phyloP scores from a whole-genome alignment of 2,888 invertebrate genomes.

The Agrochola lota region DNA sequence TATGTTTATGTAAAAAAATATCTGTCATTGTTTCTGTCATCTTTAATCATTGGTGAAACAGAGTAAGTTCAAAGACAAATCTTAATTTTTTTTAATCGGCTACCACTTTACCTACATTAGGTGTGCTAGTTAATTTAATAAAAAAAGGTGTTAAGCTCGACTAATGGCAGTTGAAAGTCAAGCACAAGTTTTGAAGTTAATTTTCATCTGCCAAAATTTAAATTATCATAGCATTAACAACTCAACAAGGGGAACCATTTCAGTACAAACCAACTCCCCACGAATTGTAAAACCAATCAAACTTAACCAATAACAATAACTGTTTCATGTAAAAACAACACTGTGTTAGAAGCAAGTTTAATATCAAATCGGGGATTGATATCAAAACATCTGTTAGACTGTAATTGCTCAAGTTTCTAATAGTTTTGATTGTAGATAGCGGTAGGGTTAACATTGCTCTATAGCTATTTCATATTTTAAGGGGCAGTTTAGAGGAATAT shows the following conservation, averaged over 20 bases:
- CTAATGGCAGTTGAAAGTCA: not conserved
- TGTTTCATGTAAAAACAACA: constrained; percentile 63
- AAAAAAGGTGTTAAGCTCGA: not conserved
- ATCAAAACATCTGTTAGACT: constrained; percentile 59
- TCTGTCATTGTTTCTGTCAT: not conserved
- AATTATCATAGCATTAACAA: not conserved
- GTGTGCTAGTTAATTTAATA: not conserved
- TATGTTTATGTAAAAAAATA: too few species aligned
- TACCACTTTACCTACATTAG: not conserved
- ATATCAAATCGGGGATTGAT: constrained; percentile 52
- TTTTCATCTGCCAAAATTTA: not conserved
- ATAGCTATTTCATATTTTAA: constrained; percentile 4
- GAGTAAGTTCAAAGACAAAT: not conserved
- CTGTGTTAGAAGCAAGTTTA: constrained; percentile 41
- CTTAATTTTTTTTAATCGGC: not conserved
- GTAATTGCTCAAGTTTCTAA: constrained; percentile 59
- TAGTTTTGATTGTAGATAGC: constrained; percentile 29
- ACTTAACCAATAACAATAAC: constrained; percentile 61
- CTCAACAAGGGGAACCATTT: not conserved
- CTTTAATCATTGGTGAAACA: not conserved
- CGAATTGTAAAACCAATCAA: constrained; percentile 61
- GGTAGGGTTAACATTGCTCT: constrained; percentile 39
- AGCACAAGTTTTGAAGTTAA: not conserved
- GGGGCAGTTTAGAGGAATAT: not conserved
- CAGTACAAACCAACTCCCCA: not conserved